phyloP scores from a whole-genome alignment of 2,113 vertebrate genomes.

The Macroglossus sobrinus region DNA sequence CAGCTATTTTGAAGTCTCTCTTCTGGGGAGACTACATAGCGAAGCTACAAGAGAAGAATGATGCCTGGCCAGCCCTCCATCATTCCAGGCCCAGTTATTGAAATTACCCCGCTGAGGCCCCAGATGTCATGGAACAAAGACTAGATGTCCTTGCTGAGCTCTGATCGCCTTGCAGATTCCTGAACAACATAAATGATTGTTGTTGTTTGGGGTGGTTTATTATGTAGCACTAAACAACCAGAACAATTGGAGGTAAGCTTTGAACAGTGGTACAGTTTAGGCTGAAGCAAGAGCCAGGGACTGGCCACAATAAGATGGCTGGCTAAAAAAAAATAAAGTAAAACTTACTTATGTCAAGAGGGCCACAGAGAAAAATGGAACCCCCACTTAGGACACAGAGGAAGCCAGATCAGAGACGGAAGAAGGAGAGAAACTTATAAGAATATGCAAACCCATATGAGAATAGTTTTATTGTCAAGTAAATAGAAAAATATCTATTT shows the following conservation, averaged over 20 bases:
- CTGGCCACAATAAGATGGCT: neutral
- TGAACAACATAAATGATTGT: neutral
- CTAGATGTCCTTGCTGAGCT: neutral
- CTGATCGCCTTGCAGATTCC: neutral
- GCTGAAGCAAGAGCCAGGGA: neutral
- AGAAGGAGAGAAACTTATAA: neutral
- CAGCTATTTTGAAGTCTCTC: neutral
- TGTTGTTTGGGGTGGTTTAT: neutral
- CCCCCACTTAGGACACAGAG: neutral
- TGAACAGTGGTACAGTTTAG: neutral
- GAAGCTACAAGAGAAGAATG: neutral
- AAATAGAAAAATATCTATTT: constrained; percentile 43
- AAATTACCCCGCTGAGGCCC: neutral
- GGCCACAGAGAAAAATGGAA: neutral
- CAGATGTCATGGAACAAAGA: neutral
- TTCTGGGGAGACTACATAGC: neutral
- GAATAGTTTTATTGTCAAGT: constrained; percentile 1
- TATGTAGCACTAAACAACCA: neutral
- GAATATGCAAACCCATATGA: neutral
- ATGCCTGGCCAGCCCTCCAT: no score
- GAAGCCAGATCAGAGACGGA: neutral
- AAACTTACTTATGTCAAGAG: neutral
- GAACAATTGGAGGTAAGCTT: neutral
- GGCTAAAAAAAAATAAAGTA: neutral
- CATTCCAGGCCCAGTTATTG: neutral